Base-by-base conservation (phyloP, 1,140 invertebrate species). In the Archegozetes longisetosus region DNA sequence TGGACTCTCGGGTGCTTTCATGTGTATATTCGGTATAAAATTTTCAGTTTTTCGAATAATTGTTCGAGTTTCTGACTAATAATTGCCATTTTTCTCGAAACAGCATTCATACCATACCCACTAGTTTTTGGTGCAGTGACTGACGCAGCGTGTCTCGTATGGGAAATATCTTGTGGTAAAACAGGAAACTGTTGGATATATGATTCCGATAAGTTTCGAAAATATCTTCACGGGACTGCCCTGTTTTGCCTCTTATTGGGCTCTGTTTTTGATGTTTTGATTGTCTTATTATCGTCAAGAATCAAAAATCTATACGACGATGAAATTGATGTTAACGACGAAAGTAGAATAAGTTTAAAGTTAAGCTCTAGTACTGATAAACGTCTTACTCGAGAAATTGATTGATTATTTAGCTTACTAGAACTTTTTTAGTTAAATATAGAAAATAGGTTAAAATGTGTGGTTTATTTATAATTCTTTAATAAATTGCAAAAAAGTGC, bases 171-270 rank as follows among this genome's bases (percentile, higher is more conserved):
- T 1, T 67, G 70, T 27, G 66, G 64, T 26, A 62, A 67, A 49
- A 66, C 54, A 14, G 72, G 71, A 22, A 69, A 68, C 25, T 73
- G 72, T 61, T 68, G 67, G 66, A n/a, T 72, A 13, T 73, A 73
- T 55, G 70, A 70, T 62, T 60, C 62, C 9, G 62, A 67, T 4
- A 65, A 66, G 28, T 67, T 73, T 56, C 58, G 71, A 9, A 55
- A 50, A 4, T 61, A 59, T 54, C 46, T 69, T 3, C 65, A 69
- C 29, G 62, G 61, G 24, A 54, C 62, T 49, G 55, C 67, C 13
- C 58, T 65, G 3, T 20, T 55, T 29, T 60, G 66, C 1, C 52
- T 64, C n/a, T 50, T 60, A 23, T 27, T 66, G 14, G 66, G 66
- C 12, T 59, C 52, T 24, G 50, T 61, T 20, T 66, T 64, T 48